phyloP scores from a whole-genome alignment of 2,888 invertebrate species.

The Neuroscelio doddi region DNA sequence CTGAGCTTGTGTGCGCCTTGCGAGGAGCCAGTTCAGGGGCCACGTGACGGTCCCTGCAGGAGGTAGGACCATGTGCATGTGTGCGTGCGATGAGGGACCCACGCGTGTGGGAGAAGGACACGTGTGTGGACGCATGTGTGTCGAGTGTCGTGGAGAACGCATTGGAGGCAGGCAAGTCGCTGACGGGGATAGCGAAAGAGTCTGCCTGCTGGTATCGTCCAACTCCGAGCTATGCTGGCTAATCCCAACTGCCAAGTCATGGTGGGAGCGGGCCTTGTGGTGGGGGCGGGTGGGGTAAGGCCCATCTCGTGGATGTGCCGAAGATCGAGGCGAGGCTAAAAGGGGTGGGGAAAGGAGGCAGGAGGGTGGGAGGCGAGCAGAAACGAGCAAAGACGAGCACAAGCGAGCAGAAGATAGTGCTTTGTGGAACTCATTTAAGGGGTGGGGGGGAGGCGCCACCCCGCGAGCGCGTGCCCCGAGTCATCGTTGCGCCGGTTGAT shows the following conservation, averaged over 20 bases:
- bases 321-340: too few relatives aligned
- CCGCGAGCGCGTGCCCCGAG: conserved; percentile 66
- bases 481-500: conserved; percentile 58
- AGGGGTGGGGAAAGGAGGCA: too few relatives aligned
- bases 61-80: conserved; percentile 58
- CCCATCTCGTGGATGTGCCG: conserved; percentile 27
- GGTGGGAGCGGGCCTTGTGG: conserved; percentile 1
- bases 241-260: conserved; percentile 6
- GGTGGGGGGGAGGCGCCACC: conserved; percentile 54
- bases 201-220: conserved; percentile 46
- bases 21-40: conserved; percentile 56
- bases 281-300: conserved; percentile 33
- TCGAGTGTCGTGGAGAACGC: conserved; percentile 16
- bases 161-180: conserved; percentile 41
- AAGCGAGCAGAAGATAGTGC: too few relatives aligned
- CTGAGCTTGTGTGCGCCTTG: conserved; percentile 65
- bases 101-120: conserved; percentile 43
- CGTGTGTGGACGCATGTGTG: conserved; percentile 34
- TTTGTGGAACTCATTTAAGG: conserved; percentile 24
- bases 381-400: too few relatives aligned
- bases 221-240: conserved; percentile 1
- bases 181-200: conserved; percentile 44
- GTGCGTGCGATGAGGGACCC: conserved; percentile 40
- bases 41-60: conserved; percentile 71
- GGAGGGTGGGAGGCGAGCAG: too few relatives aligned